Evolutionary conservation across 1,140 invertebrate species (phyloP).

Genomic region (Gryon sp.): DNA sequence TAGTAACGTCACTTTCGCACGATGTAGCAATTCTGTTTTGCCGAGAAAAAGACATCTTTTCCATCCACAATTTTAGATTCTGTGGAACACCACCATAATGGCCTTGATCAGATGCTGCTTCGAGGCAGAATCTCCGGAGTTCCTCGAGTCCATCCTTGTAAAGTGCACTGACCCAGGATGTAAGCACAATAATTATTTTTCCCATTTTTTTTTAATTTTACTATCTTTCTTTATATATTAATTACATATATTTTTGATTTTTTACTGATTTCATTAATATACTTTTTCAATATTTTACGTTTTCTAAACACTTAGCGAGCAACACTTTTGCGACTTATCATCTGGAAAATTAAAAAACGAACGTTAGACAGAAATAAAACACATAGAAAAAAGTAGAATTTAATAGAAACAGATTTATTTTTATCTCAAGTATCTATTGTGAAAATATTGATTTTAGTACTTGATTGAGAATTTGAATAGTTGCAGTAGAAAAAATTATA

Average conservation of each 20-base stretch:
- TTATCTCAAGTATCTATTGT: slow-evolving; percentile 2
- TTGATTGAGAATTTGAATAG: neutral
- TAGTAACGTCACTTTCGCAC: slow-evolving; percentile 18
- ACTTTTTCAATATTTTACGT: too few species aligned
- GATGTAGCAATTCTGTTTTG: slow-evolving; percentile 3
- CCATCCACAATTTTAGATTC: too few species aligned
- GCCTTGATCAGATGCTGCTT: slow-evolving; percentile 88
- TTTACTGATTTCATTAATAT: too few species aligned
- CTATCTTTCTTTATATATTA: too few species aligned
- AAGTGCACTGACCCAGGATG: slow-evolving; percentile 90
- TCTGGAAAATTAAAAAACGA: neutral
- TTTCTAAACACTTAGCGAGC: too few species aligned
- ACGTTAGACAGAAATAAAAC: neutral
- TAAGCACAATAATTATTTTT: slow-evolving; percentile 81
- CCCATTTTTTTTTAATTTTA: too few species aligned
- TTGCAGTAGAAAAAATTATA: neutral
- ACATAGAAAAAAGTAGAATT: too few species aligned
- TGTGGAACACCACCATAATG: too few species aligned
- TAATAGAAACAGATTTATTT: slow-evolving; percentile 11
- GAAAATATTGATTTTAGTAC: slow-evolving; percentile 11
- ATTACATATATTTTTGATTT: too few species aligned
- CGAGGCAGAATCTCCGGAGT: slow-evolving; percentile 86
- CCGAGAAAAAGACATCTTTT: too few species aligned
- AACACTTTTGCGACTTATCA: neutral
- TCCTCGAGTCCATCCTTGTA: slow-evolving; percentile 85